Base-by-base conservation (phyloP, 2,113 vertebrate species). In the Patagioenas fasciata region DNA sequence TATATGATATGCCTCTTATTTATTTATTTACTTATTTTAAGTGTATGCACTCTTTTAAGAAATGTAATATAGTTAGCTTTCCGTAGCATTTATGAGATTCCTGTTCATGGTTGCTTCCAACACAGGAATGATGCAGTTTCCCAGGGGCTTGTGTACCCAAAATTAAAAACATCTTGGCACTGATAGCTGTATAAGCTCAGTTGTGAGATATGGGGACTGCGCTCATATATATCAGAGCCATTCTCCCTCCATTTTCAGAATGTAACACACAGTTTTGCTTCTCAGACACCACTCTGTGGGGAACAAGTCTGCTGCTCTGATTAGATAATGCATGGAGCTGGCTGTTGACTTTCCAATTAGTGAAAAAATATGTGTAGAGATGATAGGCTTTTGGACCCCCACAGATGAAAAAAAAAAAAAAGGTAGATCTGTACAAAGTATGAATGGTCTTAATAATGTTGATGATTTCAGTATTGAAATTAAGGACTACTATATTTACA, bases 221-320 rank as follows among this genome's bases (percentile, higher is more conserved):
- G 24, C 31, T 78, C 2, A 3, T 26, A 11, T 13, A 3, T 26
- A 13, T 13, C 26, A 66, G 32, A 47, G 44, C 8, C 16, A 18
- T 3, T 72, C 44, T 47, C 44, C 31, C 16, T 85, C 11, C 5
- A 10, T 20, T 7, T 19, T 57, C 15, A 36, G 24, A 26, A 7
- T 10, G 5, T 47, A 91, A 47, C 17, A 31, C 8, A 5, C 16
- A 62, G 12, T 23, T 72, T 62, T 85, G 58, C 20, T 60, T 56
- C 51, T 89, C 11, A 29, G 29, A 6, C 0, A 0, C 16, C 5
- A 56, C 28, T 80, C 53, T 34, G 14, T 20, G 15, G 40, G 32
- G 54, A 75, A 15, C 9, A 73, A 48, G 9, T 29, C 26, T 58
- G 9, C 42, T 91, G 15, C 47, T 82, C 25, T 47, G n/a, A 44